Evolutionary conservation across 2,888 invertebrate species (phyloP).

Genomic region (Muschampia plurimacula): DNA sequence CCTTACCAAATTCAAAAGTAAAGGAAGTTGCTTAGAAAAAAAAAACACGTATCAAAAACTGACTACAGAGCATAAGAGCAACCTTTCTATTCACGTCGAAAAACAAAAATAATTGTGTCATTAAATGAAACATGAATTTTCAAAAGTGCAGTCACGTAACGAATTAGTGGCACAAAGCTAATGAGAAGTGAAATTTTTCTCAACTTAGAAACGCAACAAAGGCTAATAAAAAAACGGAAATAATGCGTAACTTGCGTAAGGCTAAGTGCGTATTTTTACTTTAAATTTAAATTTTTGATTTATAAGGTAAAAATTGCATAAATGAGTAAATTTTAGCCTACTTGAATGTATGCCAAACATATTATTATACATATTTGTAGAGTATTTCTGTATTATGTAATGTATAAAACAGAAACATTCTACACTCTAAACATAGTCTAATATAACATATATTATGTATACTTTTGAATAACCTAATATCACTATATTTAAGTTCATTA

Average conservation of each 20-base stretch:
- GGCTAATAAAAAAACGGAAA: slow-evolving; percentile 13
- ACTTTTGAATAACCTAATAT: no score
- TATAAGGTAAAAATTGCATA: neutral
- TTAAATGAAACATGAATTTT: slow-evolving; percentile 7
- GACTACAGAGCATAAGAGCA: no score
- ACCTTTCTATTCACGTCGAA: neutral
- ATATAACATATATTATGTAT: no score
- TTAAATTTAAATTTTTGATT: slow-evolving; percentile 12
- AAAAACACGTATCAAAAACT: neutral
- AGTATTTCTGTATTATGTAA: neutral
- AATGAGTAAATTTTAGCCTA: neutral
- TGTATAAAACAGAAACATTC: no score
- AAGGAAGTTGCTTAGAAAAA: neutral
- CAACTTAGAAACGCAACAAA: slow-evolving; percentile 23
- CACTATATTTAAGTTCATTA: no score
- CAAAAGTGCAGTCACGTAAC: slow-evolving; percentile 20
- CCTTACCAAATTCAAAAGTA: neutral
- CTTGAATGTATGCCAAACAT: slow-evolving; percentile 1
- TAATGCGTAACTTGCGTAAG: slow-evolving; percentile 23
- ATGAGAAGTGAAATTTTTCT: slow-evolving; percentile 27
- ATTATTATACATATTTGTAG: neutral
- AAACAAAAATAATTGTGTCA: neutral
- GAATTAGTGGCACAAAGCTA: slow-evolving; percentile 14
- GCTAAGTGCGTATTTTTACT: neutral
- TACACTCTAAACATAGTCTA: no score